Evolutionary conservation across 64 coral and sea anemone genomes (phyloP).

Genomic region (Anthopleura sola): DNA sequence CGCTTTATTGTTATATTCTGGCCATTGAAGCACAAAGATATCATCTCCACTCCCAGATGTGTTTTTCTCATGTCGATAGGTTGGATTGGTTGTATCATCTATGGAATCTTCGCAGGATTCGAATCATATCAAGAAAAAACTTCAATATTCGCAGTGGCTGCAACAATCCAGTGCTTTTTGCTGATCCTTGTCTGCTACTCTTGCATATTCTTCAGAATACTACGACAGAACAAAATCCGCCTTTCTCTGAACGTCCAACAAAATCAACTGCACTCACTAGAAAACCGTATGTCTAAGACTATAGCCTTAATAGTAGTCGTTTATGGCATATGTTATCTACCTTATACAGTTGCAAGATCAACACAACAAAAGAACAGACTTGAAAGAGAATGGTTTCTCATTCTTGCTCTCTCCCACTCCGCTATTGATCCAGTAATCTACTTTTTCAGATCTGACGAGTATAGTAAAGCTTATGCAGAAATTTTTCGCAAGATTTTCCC

Average conservation of each 20-base stretch:
- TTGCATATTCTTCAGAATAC: neutral
- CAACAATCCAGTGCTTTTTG: neutral
- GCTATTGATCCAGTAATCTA: neutral
- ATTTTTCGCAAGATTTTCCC: neutral
- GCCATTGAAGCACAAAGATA: slow-evolving; percentile 9
- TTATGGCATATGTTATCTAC: neutral
- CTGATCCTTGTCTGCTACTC: neutral
- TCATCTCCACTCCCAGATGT: neutral
- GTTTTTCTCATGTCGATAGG: neutral
- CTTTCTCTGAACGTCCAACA: neutral
- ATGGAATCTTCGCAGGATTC: neutral
- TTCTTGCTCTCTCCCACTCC: neutral
- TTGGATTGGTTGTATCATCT: neutral
- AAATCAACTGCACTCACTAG: neutral
- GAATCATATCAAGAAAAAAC: neutral
- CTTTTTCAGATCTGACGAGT: neutral
- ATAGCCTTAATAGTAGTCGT: neutral
- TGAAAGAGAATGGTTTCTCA: neutral
- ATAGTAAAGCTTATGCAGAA: neutral
- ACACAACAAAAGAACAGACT: neutral
- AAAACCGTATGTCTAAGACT: neutral
- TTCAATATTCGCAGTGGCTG: neutral
- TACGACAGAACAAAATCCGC: neutral
- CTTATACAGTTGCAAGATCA: neutral
- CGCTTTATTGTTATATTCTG: slow-evolving; percentile 3